Percentiles rank a stretch among this genome's conserved stretches.
Conservation (phyloP, 92 coral and sea anemone species). For the Micromussa lordhowensis region DNA sequence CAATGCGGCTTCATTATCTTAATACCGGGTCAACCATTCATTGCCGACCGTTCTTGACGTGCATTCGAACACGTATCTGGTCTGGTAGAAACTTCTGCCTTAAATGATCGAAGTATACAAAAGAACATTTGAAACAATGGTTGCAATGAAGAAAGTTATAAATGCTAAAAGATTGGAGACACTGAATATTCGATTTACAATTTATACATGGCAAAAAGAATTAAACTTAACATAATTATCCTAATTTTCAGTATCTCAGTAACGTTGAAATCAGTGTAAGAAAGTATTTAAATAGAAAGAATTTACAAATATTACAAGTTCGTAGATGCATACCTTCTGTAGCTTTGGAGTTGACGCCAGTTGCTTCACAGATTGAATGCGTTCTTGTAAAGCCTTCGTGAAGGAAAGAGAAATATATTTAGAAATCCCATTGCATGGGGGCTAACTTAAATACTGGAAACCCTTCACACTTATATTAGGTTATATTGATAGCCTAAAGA, state of each 20-base stretch:
- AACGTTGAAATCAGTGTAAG: too few species aligned
- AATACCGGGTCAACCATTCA: not conserved
- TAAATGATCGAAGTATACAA: not conserved
- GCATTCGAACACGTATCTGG: not conserved
- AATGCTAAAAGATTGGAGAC: not conserved
- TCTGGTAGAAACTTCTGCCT: not conserved
- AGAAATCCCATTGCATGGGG: not conserved
- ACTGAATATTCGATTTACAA: not conserved
- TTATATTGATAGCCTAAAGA: constrained; percentile 17
- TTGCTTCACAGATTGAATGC: constrained; percentile 74
- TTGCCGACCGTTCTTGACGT: too few species aligned
- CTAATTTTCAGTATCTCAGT: not conserved
- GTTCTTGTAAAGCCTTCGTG: constrained; percentile 87
- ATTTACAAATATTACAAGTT: not conserved
- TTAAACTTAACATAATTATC: not conserved
- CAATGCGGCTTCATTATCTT: not conserved
- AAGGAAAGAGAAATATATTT: not conserved
- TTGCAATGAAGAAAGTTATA: not conserved
- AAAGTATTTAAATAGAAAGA: not conserved
- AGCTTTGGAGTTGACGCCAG: constrained; percentile 75
- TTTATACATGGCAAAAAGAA: not conserved
- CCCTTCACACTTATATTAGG: not conserved
- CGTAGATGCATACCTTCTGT: constrained; percentile 71
- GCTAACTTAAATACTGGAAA: not conserved
- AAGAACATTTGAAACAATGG: not conserved